phyloP scores from a whole-genome alignment of 2,113 vertebrate species.

The Tupaia chinensis region DNA sequence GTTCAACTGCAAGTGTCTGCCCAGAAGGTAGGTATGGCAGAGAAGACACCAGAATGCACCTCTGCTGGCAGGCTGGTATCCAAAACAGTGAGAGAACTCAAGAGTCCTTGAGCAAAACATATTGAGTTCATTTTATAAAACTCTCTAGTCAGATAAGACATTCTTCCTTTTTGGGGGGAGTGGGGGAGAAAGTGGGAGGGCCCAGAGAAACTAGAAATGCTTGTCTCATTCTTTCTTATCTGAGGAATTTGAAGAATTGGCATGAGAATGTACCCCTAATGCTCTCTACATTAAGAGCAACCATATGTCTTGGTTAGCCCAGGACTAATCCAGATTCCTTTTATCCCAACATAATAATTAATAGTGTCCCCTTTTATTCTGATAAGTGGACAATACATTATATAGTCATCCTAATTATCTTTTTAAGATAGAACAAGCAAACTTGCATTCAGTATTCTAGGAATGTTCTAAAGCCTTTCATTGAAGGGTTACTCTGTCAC shows the following conservation, averaged over 20 bases:
- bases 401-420: background rate
- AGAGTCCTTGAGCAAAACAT: background rate
- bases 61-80: background rate
- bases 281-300: background rate
- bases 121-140: background rate
- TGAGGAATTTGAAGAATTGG: background rate
- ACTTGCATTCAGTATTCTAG: background rate
- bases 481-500: background rate
- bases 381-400: background rate
- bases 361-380: background rate
- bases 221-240: background rate
- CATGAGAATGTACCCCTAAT: background rate
- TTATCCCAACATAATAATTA: conserved; percentile 18
- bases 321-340: background rate
- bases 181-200: background rate
- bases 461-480: background rate
- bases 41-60: background rate
- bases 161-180: background rate
- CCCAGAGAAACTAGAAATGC: background rate
- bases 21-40: background rate
- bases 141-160: background rate
- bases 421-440: background rate
- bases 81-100: background rate
- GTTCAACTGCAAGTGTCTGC: background rate
- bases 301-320: background rate